Conservation (phyloP, 2,888 invertebrate species). For the Branchellion lobata region DNA sequence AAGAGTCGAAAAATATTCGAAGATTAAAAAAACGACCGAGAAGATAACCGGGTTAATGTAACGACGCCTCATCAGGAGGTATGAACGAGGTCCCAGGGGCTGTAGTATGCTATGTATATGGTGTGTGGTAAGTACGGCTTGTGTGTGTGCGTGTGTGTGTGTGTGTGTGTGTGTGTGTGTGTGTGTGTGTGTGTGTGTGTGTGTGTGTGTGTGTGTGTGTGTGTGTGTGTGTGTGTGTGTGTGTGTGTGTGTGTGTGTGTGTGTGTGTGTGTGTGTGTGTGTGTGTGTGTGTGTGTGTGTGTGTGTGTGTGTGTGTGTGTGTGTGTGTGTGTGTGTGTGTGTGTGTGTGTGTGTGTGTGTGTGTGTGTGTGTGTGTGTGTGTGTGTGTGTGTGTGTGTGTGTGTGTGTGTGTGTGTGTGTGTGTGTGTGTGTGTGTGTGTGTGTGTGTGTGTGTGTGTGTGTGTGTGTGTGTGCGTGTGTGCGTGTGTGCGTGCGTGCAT, state of each 20-base stretch:
- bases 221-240: slow-evolving; percentile 30
- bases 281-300: not conserved
- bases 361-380: not conserved
- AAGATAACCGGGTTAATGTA: too few species aligned
- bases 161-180: slow-evolving; percentile 38
- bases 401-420: not conserved
- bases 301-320: not conserved
- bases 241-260: slow-evolving; percentile 10
- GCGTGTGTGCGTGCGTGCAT: not conserved
- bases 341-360: not conserved
- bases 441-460: not conserved
- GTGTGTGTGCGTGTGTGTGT: slow-evolving; percentile 35
- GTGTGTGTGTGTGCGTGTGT: not conserved
- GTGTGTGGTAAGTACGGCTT: not conserved
- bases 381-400: not conserved
- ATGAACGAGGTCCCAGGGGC: too few species aligned
- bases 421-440: not conserved
- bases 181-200: slow-evolving; percentile 40
- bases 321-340: not conserved
- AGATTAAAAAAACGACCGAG: too few species aligned
- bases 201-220: slow-evolving; percentile 35
- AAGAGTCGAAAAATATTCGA: too few species aligned
- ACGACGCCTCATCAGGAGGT: too few species aligned
- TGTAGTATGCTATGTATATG: too few species aligned
- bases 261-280: not conserved